Evolutionary conservation across 2,888 invertebrate genomes (phyloP).

Genomic region (Ichneumoninae sp.): DNA sequence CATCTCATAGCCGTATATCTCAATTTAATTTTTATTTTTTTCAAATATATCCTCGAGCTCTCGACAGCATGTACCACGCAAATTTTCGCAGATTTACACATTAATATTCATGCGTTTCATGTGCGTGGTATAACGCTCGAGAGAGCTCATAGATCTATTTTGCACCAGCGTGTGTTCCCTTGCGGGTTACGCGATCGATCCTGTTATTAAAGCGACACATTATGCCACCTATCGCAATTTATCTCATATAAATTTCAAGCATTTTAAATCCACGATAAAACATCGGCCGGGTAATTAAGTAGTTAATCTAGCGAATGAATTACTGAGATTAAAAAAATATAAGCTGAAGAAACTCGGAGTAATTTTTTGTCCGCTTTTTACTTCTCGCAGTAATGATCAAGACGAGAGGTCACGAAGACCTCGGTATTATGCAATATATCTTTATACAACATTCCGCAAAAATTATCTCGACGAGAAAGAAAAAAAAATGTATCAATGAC

Average conservation of each 20-base stretch:
- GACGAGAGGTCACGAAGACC: slow-evolving; percentile 57
- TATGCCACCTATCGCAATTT: slow-evolving; percentile 19
- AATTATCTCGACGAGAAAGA: background rate
- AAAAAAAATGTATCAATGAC: slow-evolving; percentile 25
- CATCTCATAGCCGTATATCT: slow-evolving; percentile 41
- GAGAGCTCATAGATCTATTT: slow-evolving; percentile 48
- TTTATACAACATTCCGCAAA: slow-evolving; percentile 19
- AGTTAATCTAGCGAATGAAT: slow-evolving; percentile 43
- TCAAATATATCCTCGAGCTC: slow-evolving; percentile 15
- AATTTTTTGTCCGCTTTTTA: slow-evolving; percentile 46
- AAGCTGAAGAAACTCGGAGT: slow-evolving; percentile 31
- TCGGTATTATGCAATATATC: slow-evolving; percentile 39
- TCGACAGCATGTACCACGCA: slow-evolving; percentile 50
- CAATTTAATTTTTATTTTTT: background rate
- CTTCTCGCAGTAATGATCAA: slow-evolving; percentile 8
- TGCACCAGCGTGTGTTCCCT: slow-evolving; percentile 34
- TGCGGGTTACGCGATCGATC: slow-evolving; percentile 25
- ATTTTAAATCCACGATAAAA: slow-evolving; percentile 58
- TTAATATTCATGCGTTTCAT: slow-evolving; percentile 57
- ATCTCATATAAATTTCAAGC: slow-evolving; percentile 17
- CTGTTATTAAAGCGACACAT: slow-evolving; percentile 27
- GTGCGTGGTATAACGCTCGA: slow-evolving; percentile 40
- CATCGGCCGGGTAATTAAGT: slow-evolving; percentile 54
- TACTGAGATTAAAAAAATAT: slow-evolving; percentile 49
- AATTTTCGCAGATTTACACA: slow-evolving; percentile 46